Percentiles rank a stretch among this genome's conserved stretches.
Evolutionary conservation across 2,888 invertebrate species (phyloP).

Genomic region (Barypeithes pellucidus): DNA sequence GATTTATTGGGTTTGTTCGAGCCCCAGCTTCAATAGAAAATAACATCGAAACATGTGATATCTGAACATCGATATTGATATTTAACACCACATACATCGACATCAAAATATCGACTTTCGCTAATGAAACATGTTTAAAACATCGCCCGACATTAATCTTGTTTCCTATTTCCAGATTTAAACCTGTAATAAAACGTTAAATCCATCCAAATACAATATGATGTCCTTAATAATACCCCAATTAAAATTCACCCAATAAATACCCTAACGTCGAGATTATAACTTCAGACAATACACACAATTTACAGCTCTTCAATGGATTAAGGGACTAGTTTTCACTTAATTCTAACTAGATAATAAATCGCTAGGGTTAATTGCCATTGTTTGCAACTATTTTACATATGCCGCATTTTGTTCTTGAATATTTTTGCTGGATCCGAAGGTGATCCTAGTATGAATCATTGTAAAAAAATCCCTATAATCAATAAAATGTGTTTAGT

Average conservation of each 20-base stretch:
- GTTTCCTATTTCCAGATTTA: background rate
- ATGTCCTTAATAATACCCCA: background rate
- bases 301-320: background rate
- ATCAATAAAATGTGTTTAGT: no score
- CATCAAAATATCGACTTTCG: no score
- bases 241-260: conserved; percentile 3
- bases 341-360: background rate
- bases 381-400: background rate
- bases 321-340: background rate
- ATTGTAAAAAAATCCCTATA: no score
- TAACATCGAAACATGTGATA: no score
- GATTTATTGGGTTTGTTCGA: no score
- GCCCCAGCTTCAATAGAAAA: no score
- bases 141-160: background rate
- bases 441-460: no score
- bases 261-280: background rate
- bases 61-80: no score
- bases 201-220: background rate
- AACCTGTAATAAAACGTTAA: background rate
- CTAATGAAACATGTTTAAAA: no score
- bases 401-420: background rate
- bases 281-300: background rate
- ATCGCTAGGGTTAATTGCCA: background rate
- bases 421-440: no score
- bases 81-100: no score